These are phyloP conservation scores for Anser cygnoides DNA, from an alignment of 2,113 vertebrate species.

Conservation along the genomic window DNA sequence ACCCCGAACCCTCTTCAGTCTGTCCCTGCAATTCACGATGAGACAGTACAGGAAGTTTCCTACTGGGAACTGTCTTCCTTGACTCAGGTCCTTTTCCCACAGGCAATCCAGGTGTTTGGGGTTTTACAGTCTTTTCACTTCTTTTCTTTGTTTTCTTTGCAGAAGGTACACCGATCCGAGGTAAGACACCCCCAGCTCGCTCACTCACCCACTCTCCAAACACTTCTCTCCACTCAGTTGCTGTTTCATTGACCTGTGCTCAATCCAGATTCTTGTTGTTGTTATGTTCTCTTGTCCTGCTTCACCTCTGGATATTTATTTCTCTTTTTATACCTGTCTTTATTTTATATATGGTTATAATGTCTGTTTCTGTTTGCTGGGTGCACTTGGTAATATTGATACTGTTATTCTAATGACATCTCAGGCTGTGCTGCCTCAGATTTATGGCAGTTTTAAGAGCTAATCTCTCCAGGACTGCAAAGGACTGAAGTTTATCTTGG, in stretches of 20 bases:
- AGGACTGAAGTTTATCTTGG: conserved; percentile 44
- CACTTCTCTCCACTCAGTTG: conserved; percentile 62
- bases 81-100: conserved; percentile 66
- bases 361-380: conserved; percentile 60
- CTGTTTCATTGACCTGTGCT: conserved; percentile 50
- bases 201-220: conserved; percentile 52
- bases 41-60: conserved; percentile 31
- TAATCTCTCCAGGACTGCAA: conserved; percentile 33
- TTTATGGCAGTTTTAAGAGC: conserved; percentile 56
- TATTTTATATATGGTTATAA: conserved; percentile 51
- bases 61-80: conserved; percentile 49
- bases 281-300: conserved; percentile 42
- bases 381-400: conserved; percentile 13
- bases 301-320: conserved; percentile 39
- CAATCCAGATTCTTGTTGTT: conserved; percentile 3
- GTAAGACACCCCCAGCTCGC: conserved; percentile 83
- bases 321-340: conserved; percentile 48
- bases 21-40: not conserved
- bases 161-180: conserved; percentile 99
- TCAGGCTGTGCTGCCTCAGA: conserved; percentile 21
- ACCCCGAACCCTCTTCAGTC: not conserved
- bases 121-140: conserved; percentile 73
- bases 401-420: not conserved
- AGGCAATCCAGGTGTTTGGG: conserved; percentile 54
- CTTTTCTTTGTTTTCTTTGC: conserved; percentile 84